Conservation (phyloP, 2,113 vertebrate species). For the Callionymus lyra region DNA sequence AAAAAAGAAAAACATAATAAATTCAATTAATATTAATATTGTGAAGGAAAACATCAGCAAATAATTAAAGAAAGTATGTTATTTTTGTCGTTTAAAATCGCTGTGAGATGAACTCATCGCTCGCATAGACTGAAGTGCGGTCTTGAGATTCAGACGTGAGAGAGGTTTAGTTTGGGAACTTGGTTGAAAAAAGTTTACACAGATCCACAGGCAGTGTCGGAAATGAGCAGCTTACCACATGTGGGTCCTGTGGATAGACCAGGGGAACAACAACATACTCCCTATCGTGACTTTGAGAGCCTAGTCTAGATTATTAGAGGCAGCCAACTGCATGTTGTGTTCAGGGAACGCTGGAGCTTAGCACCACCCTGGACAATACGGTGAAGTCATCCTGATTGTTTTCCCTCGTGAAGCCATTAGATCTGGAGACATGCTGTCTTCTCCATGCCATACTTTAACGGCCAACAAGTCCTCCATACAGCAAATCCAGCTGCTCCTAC, state of each 20-base stretch:
- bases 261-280: conserved; percentile 35
- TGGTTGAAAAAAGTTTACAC: conserved; percentile 33
- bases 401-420: conserved; percentile 80
- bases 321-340: conserved; percentile 46
- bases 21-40: too few relatives aligned
- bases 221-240: conserved; percentile 59
- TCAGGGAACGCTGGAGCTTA: conserved; percentile 57
- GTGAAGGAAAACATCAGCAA: too few relatives aligned
- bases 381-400: conserved; percentile 72
- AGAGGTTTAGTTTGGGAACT: conserved; percentile 8
- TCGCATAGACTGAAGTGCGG: too few relatives aligned
- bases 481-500: conserved; percentile 73
- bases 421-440: conserved; percentile 77
- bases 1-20: too few relatives aligned
- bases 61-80: too few relatives aligned
- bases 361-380: conserved; percentile 59
- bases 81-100: too few relatives aligned
- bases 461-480: conserved; percentile 68
- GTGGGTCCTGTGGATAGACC: conserved; percentile 32
- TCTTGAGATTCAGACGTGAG: conserved; percentile 6
- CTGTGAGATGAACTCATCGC: too few relatives aligned
- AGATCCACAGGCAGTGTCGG: conserved; percentile 43
- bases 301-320: conserved; percentile 43
- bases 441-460: conserved; percentile 79
- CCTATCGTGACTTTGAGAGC: conserved; percentile 52